A percentile compares a stretch with the other conserved stretches of the same genome.
phyloP scores from a whole-genome alignment of 2,113 vertebrate species.

The Odontophorus gujanensis region DNA sequence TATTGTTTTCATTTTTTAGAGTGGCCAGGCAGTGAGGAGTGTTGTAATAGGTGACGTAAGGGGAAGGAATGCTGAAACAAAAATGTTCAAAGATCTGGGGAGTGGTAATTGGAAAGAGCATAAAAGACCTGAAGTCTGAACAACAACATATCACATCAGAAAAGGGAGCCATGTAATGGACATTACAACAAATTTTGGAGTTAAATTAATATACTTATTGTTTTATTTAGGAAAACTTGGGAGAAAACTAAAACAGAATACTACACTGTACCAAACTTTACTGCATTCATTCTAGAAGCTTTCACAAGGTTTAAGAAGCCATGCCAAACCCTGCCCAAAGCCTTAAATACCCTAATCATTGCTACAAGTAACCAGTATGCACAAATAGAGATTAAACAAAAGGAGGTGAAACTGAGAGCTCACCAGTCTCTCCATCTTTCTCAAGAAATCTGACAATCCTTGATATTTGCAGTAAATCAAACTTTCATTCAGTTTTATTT shows the following conservation, averaged over 20 bases:
- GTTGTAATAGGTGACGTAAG: constrained; percentile 52
- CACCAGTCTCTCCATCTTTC: background rate
- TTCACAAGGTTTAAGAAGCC: background rate
- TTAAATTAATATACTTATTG: background rate
- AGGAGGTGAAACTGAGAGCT: background rate
- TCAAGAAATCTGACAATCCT: background rate
- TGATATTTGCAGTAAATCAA: background rate
- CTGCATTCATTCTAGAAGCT: background rate
- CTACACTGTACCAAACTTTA: background rate
- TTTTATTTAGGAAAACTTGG: background rate
- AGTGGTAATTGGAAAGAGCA: constrained; percentile 36
- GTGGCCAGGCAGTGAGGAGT: background rate
- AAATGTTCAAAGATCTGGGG: constrained; percentile 39
- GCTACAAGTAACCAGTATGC: background rate
- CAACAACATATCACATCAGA: background rate
- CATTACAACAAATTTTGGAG: background rate
- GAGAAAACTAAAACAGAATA: background rate
- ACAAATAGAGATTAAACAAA: background rate
- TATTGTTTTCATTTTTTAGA: constrained; percentile 28
- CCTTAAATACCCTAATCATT: background rate
- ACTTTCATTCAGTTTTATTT: background rate
- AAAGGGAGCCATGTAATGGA: background rate
- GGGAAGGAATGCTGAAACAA: constrained; percentile 58
- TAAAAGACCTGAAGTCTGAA: background rate
- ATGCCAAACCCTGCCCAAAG: background rate